Evolutionary conservation across 1,140 invertebrate genomes (phyloP), one percentile per base, ranked within the genome.

Genomic region (Heliconius nattereri): DNA sequence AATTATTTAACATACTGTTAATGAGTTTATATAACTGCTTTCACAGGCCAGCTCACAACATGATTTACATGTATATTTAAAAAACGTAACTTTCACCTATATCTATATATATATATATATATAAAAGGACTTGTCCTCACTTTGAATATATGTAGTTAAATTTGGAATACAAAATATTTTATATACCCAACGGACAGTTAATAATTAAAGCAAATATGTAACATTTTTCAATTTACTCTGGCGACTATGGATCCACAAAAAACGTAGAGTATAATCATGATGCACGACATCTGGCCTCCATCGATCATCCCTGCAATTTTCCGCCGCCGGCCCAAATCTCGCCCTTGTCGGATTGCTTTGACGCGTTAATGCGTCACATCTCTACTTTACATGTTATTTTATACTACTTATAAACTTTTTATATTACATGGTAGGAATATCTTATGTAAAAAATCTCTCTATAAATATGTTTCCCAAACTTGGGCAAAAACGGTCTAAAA

Each of bases 271-370:
- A 85, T 91, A 90, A 91, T 90, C 87, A 86, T 85, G 83, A 85
- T 83, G 82, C 86, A 87, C 85, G 89, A 86, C 90, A 89, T 87
- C 86, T 90, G 87, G 82, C 84, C 80, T 75, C 84, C 87, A 90
- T 92, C 89, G 87, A 92, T 92, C 91, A 92, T 90, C 79, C 81
- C 78, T 85, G 88, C 90, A 90, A 92, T 91, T 91, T 92, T 89
- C 88, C 87, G 84, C 84, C 76, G 80, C 78, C 81, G 78, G 78
- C 84, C 86, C 86, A 87, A 89, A 91, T 89, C 87, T 85, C 83
- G 81, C 83, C 85, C 83, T 83, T 84, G 84, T 88, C 85, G 86
- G 86, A 86, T 88, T 86, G 85, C 83, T 86, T 79, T 78, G 82
- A 83, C 78, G 84, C 83, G 86, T 84, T 90, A 90, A 90, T 91